Base-by-base conservation (phyloP, 1,140 invertebrate genomes). In the Monomorium pharaonis region DNA sequence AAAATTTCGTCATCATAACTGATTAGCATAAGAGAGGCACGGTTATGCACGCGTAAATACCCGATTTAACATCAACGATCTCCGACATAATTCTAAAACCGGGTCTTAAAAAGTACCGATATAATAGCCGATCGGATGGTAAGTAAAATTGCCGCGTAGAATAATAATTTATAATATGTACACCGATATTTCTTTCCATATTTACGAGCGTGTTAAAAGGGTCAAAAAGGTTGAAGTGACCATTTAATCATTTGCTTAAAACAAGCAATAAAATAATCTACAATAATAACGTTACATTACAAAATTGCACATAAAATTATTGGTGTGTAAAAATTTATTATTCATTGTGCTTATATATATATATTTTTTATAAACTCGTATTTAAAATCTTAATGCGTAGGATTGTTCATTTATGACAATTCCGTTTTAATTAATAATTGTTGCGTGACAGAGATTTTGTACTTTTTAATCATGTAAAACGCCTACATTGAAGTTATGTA, bases 391-490 rank as follows among this genome's bases (percentile, higher is more conserved):
- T 24, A 30, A 7, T 37, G n/a, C 33, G 47, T 58, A 51, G 54
- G 87, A 75, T 65, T 88, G 54, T 84, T 87, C 70, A 44, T 1
- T 85, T 75, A 81, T 42, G 58, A 14, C 37, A 85, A 84, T 88
- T 58, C 84, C 81, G 58, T 80, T 24, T 56, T 80, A 88, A 89
- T 88, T 88, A 85, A 88, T 85, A 85, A 81, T 80, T 49, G 78
- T 86, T 60, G 51, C 51, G 47, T 77, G 14, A 63, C 16, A 49
- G 24, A 21, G 7, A 63, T 77, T 77, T 63, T 49, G 10, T 44
- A 76, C 47, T 77, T 77, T 24, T 62, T 49, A 63, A 49, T 44
- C 62, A 77, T 18, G 18, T 7, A 18, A 77, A 67, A 47, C 33
- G 2, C 12, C 30, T 54, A 44, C 3, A 47, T 54, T 47, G 49